A percentile compares a stretch with the other conserved stretches of the same genome.
Conservation (phyloP, 2,888 invertebrate genomes). For the Clostera curtula region DNA sequence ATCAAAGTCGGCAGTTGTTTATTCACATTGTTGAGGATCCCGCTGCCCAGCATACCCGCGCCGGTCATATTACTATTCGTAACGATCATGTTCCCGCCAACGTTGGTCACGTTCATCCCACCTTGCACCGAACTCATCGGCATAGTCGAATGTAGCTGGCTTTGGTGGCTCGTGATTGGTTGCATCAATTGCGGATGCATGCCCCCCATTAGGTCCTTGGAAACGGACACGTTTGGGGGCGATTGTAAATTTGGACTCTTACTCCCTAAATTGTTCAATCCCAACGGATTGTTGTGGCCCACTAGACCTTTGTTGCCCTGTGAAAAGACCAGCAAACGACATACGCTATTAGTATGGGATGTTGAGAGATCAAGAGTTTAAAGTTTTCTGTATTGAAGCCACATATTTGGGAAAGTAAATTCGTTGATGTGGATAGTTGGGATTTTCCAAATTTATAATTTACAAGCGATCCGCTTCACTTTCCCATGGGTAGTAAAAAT, state of each 20-base stretch:
- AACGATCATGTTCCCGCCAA: constrained; percentile 84
- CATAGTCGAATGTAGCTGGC: constrained; percentile 73
- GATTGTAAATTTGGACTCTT: constrained; percentile 91
- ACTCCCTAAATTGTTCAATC: constrained; percentile 84
- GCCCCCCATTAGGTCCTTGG: constrained; percentile 85
- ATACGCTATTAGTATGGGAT: constrained; percentile 43
- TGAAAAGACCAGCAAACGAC: constrained; percentile 64
- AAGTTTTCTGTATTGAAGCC: no score
- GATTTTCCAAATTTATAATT: no score
- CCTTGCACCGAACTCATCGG: constrained; percentile 83
- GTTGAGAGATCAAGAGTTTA: constrained; percentile 16
- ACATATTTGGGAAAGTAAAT: no score
- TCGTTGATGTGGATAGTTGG: no score
- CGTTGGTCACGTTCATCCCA: constrained; percentile 80
- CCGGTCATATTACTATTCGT: constrained; percentile 83
- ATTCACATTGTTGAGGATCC: constrained; percentile 85
- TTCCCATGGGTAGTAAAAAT: no score
- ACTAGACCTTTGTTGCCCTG: constrained; percentile 83
- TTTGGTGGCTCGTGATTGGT: constrained; percentile 83
- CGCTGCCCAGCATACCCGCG: constrained; percentile 82
- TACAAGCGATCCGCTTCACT: no score
- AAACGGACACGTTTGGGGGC: constrained; percentile 87
- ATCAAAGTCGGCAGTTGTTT: constrained; percentile 82
- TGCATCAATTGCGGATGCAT: constrained; percentile 82
- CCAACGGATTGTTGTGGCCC: constrained; percentile 82